Evolutionary conservation across 2,113 vertebrate genomes (phyloP).

Genomic region (Amphiprion percula): DNA sequence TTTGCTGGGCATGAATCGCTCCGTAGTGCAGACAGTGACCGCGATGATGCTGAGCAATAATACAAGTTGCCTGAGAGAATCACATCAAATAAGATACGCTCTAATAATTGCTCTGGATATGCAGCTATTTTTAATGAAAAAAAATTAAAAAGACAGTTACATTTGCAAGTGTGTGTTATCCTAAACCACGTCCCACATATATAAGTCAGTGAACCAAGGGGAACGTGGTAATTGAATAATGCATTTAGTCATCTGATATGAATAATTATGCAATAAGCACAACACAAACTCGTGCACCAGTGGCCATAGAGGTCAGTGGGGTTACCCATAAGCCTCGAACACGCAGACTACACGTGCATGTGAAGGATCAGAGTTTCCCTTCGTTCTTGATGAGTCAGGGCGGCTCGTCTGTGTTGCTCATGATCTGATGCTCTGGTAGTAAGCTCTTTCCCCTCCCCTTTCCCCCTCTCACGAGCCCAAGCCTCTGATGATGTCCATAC

Average conservation of each 20-base stretch:
- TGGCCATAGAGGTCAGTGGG: constrained; percentile 50
- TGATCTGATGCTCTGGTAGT: constrained; percentile 68
- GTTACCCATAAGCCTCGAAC: constrained; percentile 19
- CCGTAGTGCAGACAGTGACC: constrained; percentile 50
- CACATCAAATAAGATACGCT: constrained; percentile 77
- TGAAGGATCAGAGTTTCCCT: constrained; percentile 51
- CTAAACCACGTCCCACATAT: constrained; percentile 35
- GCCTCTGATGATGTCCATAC: constrained; percentile 69
- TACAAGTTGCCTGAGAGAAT: constrained; percentile 74
- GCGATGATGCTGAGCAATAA: constrained; percentile 65
- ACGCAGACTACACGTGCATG: constrained; percentile 17
- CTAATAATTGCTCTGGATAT: constrained; percentile 75
- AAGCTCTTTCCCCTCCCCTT: constrained; percentile 43
- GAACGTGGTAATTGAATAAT: constrained; percentile 40
- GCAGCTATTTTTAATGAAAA: constrained; percentile 66
- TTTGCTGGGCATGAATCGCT: constrained; percentile 12
- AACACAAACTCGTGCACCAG: constrained; percentile 24
- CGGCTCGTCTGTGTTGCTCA: constrained; percentile 50
- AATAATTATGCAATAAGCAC: constrained; percentile 52
- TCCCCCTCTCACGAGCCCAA: constrained; percentile 41
- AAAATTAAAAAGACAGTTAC: not conserved
- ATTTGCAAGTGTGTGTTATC: constrained; percentile 45
- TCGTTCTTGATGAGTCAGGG: constrained; percentile 68
- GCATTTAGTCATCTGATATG: constrained; percentile 44
- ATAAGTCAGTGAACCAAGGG: constrained; percentile 54